Conservation (phyloP, 2,888 invertebrate genomes). For the Aphelenchoides bicaudatus region DNA sequence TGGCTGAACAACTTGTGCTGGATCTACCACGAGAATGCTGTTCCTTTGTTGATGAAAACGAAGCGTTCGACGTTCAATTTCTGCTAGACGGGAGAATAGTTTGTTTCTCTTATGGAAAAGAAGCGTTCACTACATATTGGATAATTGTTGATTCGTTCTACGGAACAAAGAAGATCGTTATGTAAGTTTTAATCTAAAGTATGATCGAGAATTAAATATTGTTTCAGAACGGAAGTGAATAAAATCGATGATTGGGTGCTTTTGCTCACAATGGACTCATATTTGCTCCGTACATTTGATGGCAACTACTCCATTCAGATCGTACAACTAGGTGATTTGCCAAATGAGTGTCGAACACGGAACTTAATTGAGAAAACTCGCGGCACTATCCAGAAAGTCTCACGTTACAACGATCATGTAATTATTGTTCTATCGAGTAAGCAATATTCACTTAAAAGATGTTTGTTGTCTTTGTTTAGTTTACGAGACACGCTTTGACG, state of each 20-base stretch:
- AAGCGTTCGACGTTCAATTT: conserved; percentile 6
- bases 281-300: conserved; percentile 2
- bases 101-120: conserved; percentile 9
- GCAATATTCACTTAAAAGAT: no score
- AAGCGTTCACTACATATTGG: neutral
- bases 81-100: neutral
- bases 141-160: conserved; percentile 8
- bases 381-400: neutral
- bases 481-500: neutral
- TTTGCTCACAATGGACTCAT: neutral
- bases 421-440: no score
- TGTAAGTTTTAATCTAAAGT: neutral
- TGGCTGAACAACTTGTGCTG: neutral
- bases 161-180: conserved; percentile 14
- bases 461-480: no score
- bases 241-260: conserved; percentile 8
- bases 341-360: no score
- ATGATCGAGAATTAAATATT: neutral
- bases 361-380: no score
- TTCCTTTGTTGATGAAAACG: conserved; percentile 5
- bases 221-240: conserved; percentile 1
- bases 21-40: neutral
- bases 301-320: neutral
- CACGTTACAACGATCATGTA: neutral
- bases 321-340: no score